These are phyloP conservation scores for Nylanderia fulva DNA, from an alignment of 1,140 invertebrate species.

Conservation along the genomic window DNA sequence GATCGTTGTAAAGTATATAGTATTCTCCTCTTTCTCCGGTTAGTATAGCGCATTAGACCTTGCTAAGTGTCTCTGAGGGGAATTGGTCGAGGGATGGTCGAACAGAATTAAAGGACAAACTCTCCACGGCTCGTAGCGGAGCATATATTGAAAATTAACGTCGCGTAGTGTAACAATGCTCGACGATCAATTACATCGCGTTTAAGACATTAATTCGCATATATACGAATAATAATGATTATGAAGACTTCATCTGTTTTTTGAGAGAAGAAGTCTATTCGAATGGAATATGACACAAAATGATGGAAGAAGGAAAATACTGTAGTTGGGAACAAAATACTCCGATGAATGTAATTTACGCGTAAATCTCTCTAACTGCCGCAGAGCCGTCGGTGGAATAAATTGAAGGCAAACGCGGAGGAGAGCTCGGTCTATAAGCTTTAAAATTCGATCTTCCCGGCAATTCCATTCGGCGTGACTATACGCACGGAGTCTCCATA, in stretches of 20 bases:
- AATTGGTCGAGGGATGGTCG: slow-evolving; percentile 36
- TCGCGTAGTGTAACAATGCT: background rate
- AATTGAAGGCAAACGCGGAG: background rate
- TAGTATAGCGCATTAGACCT: slow-evolving; percentile 35
- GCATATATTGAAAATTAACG: slow-evolving; percentile 50
- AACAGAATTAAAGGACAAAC: slow-evolving; percentile 50
- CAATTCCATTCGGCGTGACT: slow-evolving; percentile 40
- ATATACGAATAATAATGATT: too few relatives aligned
- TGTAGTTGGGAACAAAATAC: background rate
- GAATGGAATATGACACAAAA: background rate
- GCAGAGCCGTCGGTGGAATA: background rate
- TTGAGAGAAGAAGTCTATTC: background rate
- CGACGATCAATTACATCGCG: slow-evolving; percentile 16
- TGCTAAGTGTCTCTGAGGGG: slow-evolving; percentile 44
- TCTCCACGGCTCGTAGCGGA: background rate
- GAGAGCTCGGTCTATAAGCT: background rate
- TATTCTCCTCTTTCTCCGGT: slow-evolving; percentile 44
- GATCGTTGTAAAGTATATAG: slow-evolving; percentile 10
- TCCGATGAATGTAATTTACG: background rate
- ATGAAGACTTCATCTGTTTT: background rate
- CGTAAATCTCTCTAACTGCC: too few relatives aligned
- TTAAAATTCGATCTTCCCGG: slow-evolving; percentile 45
- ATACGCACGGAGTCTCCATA: slow-evolving; percentile 15
- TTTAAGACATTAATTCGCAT: slow-evolving; percentile 16
- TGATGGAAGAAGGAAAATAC: background rate